These are phyloP conservation scores for Malthinus flaveolus DNA, from an alignment of 2,888 invertebrate species.

Conservation along the genomic window DNA sequence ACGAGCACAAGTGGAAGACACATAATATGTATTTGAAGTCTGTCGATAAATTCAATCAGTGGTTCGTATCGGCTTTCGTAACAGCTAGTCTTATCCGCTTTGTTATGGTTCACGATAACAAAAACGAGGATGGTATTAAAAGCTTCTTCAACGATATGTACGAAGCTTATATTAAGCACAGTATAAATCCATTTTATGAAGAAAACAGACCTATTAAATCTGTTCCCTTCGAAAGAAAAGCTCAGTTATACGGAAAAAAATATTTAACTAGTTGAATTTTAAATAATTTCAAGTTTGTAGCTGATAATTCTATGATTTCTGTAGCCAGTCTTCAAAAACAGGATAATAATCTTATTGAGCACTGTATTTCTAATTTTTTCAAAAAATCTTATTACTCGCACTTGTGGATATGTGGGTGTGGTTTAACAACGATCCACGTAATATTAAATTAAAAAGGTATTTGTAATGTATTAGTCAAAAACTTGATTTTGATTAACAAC, in stretches of 20 bases:
- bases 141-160: constrained; percentile 98
- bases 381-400: too few relatives aligned
- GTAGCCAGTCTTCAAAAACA: too few relatives aligned
- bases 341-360: too few relatives aligned
- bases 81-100: constrained; percentile 96
- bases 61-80: constrained; percentile 98
- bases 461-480: too few relatives aligned
- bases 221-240: constrained; percentile 94
- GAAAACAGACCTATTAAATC: constrained; percentile 90
- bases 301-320: too few relatives aligned
- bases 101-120: constrained; percentile 93
- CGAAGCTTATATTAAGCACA: constrained; percentile 93
- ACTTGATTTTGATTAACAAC: too few relatives aligned
- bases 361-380: too few relatives aligned
- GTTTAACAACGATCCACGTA: too few relatives aligned
- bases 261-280: constrained; percentile 73
- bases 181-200: constrained; percentile 96
- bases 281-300: too few relatives aligned
- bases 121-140: constrained; percentile 98
- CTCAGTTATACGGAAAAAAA: constrained; percentile 82
- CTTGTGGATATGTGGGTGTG: too few relatives aligned
- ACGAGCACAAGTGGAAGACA: constrained; percentile 96
- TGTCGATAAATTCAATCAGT: constrained; percentile 98
- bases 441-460: too few relatives aligned
- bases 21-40: constrained; percentile 95